Percentiles rank a stretch among this genome's conserved stretches.
Evolutionary conservation across 2,797 vertebrate genomes (phyloP).

Genomic region (Paguma larvata): DNA sequence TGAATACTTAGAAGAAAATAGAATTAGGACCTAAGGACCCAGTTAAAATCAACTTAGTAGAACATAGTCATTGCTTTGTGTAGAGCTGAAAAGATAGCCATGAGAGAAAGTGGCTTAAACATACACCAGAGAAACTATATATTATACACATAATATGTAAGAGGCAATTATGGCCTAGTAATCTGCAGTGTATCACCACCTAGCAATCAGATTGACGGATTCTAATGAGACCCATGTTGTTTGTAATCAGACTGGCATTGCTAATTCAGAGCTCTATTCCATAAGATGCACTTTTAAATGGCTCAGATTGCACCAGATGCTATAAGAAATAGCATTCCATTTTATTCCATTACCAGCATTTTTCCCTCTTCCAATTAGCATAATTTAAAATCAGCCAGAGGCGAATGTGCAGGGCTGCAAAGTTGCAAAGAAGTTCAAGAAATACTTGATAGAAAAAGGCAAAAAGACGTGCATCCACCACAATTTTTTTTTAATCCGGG

Average conservation of each 20-base stretch:
- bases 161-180: constrained; percentile 78
- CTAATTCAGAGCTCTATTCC: constrained; percentile 77
- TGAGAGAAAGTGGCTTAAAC: constrained; percentile 67
- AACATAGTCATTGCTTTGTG: constrained; percentile 80
- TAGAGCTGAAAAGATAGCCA: constrained; percentile 76
- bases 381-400: constrained; percentile 84
- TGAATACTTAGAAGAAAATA: constrained; percentile 83
- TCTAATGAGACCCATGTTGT: constrained; percentile 85
- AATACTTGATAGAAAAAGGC: constrained; percentile 70
- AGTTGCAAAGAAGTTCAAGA: constrained; percentile 80
- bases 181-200: constrained; percentile 82
- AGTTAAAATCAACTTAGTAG: constrained; percentile 83
- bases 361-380: constrained; percentile 82
- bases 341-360: constrained; percentile 82
- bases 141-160: constrained; percentile 74
- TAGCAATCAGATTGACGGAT: constrained; percentile 82
- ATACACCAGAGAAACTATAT: constrained; percentile 70
- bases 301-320: constrained; percentile 80
- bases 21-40: constrained; percentile 81
- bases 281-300: constrained; percentile 80
- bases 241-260: constrained; percentile 83
- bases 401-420: constrained; percentile 78
- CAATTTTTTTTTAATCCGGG: not conserved
- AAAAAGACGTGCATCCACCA: constrained; percentile 8
- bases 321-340: constrained; percentile 79